Evolutionary conservation across 1,140 invertebrate genomes (phyloP), one percentile per base, ranked within the genome.

Genomic region (Ips nitidus): DNA sequence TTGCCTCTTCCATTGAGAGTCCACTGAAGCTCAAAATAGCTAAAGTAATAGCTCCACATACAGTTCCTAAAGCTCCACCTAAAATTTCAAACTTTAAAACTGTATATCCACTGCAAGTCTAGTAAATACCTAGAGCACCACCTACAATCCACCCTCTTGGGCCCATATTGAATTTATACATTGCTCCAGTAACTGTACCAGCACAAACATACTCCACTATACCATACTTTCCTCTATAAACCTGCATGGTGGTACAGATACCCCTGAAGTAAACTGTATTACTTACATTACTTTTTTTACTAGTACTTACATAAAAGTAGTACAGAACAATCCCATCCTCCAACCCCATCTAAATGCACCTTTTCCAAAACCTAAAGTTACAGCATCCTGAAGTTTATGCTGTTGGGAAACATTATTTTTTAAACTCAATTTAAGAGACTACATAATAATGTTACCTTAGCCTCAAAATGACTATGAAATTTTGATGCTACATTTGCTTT

Each of bases 401-500:
- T 91, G 77, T 37, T 83, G 82, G 56, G 41, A 50, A 42, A 37
- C 38, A 41, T 45, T 39, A 43, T 36, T n/a, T 4, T 37, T 6
- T 2, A 2, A 43, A 62, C 65, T 60, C 7, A 47, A 67, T 66
- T 60, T 50, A 71, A 8, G 39, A 63, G 57, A 42, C 7, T 6
- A 8, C 5, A 41, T 6, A 42, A 41, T 5, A 41, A 41, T 8
- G 3, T n/a, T 59, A 89, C 88, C 81, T 90, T 89, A 2, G 91
- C 91, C 69, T 90, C 83, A 5, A 86, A 78, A 56, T 90, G 88
- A 66, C 83, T 86, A 53, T 80, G 79, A 79, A 90, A 93, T 4
- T 82, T 81, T 41, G 88, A 87, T 4, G 89, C 90, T 81, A 91
- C 83, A 82, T 93, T 92, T 58, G 84, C 88, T 77, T 87, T 84